Percentiles rank a stretch among this genome's conserved stretches.
phyloP scores from a whole-genome alignment of 2,888 invertebrate species.

The Acronicta psi region DNA sequence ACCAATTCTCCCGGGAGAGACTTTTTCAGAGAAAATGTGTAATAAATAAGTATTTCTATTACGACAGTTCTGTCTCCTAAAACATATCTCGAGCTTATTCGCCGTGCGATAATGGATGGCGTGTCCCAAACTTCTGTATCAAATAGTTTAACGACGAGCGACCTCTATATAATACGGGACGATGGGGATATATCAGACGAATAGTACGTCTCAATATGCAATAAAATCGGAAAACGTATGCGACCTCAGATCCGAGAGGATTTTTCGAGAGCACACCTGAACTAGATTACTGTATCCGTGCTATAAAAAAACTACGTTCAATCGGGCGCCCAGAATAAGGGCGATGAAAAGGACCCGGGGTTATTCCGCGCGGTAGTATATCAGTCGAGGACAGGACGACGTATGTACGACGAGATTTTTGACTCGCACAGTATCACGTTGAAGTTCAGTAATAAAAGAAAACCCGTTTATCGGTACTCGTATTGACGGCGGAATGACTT shows the following conservation, averaged over 20 bases:
- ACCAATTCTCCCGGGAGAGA: slow-evolving; percentile 2
- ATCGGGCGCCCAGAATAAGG: slow-evolving; percentile 76
- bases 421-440: slow-evolving; percentile 77
- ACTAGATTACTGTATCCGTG: slow-evolving; percentile 84
- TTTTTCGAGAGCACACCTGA: slow-evolving; percentile 85
- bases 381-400: slow-evolving; percentile 63
- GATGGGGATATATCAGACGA: slow-evolving; percentile 77
- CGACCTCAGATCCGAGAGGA: slow-evolving; percentile 81
- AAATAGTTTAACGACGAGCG: slow-evolving; percentile 73
- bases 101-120: slow-evolving; percentile 48
- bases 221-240: slow-evolving; percentile 84
- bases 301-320: slow-evolving; percentile 82
- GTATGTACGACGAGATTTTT: slow-evolving; percentile 61
- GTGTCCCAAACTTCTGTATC: slow-evolving; percentile 60
- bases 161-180: slow-evolving; percentile 72
- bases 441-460: slow-evolving; percentile 60
- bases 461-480: slow-evolving; percentile 59
- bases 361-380: slow-evolving; percentile 71
- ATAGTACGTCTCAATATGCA: slow-evolving; percentile 87
- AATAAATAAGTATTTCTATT: slow-evolving; percentile 42
- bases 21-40: slow-evolving; percentile 20
- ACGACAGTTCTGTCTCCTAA: slow-evolving; percentile 29
- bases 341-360: slow-evolving; percentile 77
- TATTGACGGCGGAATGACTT: slow-evolving; percentile 50
- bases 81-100: slow-evolving; percentile 35